Percentiles rank a stretch among this genome's conserved stretches.
phyloP scores from a whole-genome alignment of 2,888 invertebrate genomes.

The Epinotia bilunana region DNA sequence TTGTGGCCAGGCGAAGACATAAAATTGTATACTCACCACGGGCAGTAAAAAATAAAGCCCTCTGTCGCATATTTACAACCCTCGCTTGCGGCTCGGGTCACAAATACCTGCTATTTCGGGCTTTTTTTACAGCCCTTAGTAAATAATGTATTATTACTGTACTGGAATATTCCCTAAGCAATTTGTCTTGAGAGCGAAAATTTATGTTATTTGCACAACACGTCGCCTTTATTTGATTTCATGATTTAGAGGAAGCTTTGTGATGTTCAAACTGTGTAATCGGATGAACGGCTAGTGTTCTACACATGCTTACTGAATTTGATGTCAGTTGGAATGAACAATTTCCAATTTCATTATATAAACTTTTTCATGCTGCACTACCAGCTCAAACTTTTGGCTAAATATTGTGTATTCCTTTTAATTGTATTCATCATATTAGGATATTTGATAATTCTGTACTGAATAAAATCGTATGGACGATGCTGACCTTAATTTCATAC shows the following conservation, averaged over 20 bases:
- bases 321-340: conserved; percentile 2
- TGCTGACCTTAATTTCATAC: too few species aligned
- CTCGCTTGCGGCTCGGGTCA: too few species aligned
- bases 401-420: neutral
- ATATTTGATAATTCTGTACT: too few species aligned
- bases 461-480: too few species aligned
- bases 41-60: too few species aligned
- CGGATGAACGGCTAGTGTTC: conserved; percentile 47
- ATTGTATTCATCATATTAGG: neutral
- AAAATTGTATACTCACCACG: too few species aligned
- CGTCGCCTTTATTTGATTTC: conserved; percentile 50
- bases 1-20: too few species aligned
- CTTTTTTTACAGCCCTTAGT: too few species aligned
- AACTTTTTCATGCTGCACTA: conserved; percentile 10
- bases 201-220: conserved; percentile 50
- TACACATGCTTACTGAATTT: conserved; percentile 15
- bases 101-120: too few species aligned
- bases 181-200: conserved; percentile 44
- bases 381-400: neutral
- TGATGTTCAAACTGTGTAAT: conserved; percentile 50
- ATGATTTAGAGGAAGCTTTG: conserved; percentile 51
- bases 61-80: too few species aligned
- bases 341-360: conserved; percentile 4
- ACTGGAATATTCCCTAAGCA: conserved; percentile 19
- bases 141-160: too few species aligned